A percentile compares a stretch with the other conserved stretches of the same genome.
Conservation (phyloP, 2,888 invertebrate genomes). For the Drosophila rubida region DNA sequence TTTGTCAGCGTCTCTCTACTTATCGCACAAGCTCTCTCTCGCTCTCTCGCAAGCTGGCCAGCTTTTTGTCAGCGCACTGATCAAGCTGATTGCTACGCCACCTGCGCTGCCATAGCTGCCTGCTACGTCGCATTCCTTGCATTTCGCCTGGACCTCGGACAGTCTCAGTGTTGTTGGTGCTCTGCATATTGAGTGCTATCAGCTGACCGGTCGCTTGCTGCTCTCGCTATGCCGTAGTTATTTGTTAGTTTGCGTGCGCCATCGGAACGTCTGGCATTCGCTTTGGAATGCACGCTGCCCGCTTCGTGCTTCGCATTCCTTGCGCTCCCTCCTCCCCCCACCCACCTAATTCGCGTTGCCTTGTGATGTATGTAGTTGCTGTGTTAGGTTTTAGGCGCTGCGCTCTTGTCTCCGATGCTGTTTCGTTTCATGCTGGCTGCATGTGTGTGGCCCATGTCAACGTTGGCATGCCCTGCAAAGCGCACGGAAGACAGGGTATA, state of each 20-base stretch:
- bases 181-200: too few species aligned
- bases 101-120: not conserved
- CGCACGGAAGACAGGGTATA: not conserved
- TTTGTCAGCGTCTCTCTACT: too few species aligned
- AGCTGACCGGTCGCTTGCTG: slow-evolving; percentile 24
- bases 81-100: too few species aligned
- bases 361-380: not conserved
- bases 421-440: slow-evolving; percentile 27
- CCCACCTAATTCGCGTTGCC: not conserved
- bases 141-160: too few species aligned
- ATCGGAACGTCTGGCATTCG: slow-evolving; percentile 54
- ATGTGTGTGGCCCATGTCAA: slow-evolving; percentile 38
- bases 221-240: slow-evolving; percentile 56
- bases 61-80: too few species aligned
- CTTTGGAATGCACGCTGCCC: slow-evolving; percentile 44
- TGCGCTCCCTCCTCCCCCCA: too few species aligned
- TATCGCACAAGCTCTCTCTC: too few species aligned
- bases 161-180: too few species aligned
- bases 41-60: not conserved
- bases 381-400: slow-evolving; percentile 4
- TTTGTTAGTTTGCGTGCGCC: slow-evolving; percentile 59
- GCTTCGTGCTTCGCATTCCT: slow-evolving; percentile 42
- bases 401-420: not conserved
- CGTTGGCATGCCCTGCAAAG: not conserved
- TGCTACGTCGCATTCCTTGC: not conserved